Base-by-base conservation (phyloP, 2,888 invertebrate species). In the Arctia plantaginis region DNA sequence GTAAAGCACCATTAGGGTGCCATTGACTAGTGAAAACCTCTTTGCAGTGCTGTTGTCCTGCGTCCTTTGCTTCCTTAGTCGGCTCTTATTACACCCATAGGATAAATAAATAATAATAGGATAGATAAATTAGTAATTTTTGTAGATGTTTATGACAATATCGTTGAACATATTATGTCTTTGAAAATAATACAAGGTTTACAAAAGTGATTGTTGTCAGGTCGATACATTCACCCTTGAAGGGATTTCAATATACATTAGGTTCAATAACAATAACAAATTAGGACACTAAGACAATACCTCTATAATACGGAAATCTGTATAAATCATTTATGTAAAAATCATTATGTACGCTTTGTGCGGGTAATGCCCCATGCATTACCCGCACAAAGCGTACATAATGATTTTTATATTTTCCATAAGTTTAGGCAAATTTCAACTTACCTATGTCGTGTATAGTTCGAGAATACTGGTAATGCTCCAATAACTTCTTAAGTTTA, bases 401-500 rank as follows among this genome's bases (percentile, higher is more conserved):
- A n/a, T n/a, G n/a, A n/a, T n/a, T n/a, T n/a, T n/a, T n/a, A n/a
- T n/a, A n/a, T n/a, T n/a, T n/a, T n/a, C n/a, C n/a, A n/a, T n/a
- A n/a, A 55, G n/a, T n/a, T n/a, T 18, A 39, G 35, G 23, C 41
- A 62, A 41, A 59, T 13, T 15, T 62, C 8, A 41, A 44, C 65
- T 65, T 7, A 64, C n/a, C 64, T 33, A 30, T 80, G 77, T 78
- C 79, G 77, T 82, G 74, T 78, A 77, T 78, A 84, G 80, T 84
- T 79, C 71, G 80, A 73, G 84, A 83, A 79, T 82, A 82, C 74
- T 74, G 77, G 82, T 82, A 86, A 87, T 83, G 89, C 85, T 87
- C 88, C 87, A 90, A 80, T 89, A 87, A 82, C 81, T 81, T 78
- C 79, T 80, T 79, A 71, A 66, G 74, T 79, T 91, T 90, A 91